Base-by-base conservation (phyloP, 2,113 vertebrate genomes). In the Neotoma lepida region DNA sequence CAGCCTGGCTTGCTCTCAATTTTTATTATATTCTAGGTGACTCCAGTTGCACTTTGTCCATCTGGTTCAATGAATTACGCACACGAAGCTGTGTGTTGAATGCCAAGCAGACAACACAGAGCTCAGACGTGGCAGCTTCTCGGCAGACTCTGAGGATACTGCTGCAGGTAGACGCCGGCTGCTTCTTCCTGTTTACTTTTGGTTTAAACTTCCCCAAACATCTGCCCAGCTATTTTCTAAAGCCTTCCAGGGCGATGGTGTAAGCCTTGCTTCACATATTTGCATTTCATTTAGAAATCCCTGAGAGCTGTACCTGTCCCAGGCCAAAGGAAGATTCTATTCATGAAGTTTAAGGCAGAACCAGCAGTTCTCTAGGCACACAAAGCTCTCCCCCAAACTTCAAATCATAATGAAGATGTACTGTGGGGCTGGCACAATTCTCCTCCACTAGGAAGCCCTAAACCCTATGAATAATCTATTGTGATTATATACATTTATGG, bases 211-310 rank as follows among this genome's bases (percentile, higher is more conserved):
- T 93, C 91, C 54, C 20, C 85, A 82, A 12, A 71, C 39, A 20
- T 87, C 22, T 33, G 90, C 15, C 41, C 24, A 94, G 9, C 18
- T 51, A 3, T 56, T 78, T 76, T 20, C 80, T 84, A 30, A 96
- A 82, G 46, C 86, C 41, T 58, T 94, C 76, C 6, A 74, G 89
- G 70, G 61, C 41, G 24, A 24, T 41, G 10, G 51, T 88, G 6
- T 89, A 78, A 58, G 74, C 54, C 26, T 76, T 74, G 61, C 41
- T 89, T 74, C 54, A 61, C 26, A 39, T 63, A 80, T 82, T 96
- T 91, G 51, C 66, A 94, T 80, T 91, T 93, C 54, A 26, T 6
- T 73, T 86, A 90, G 56, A 78, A 89, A 86, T 46, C 86, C 51
- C 56, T 41, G 46, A 91, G 20, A 86, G 20, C 66, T 30, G 39